A percentile compares a stretch with the other conserved stretches of the same genome.
These are phyloP conservation scores for Balanococcus diminutus DNA, from an alignment of 2,888 invertebrate species.

Conservation along the genomic window DNA sequence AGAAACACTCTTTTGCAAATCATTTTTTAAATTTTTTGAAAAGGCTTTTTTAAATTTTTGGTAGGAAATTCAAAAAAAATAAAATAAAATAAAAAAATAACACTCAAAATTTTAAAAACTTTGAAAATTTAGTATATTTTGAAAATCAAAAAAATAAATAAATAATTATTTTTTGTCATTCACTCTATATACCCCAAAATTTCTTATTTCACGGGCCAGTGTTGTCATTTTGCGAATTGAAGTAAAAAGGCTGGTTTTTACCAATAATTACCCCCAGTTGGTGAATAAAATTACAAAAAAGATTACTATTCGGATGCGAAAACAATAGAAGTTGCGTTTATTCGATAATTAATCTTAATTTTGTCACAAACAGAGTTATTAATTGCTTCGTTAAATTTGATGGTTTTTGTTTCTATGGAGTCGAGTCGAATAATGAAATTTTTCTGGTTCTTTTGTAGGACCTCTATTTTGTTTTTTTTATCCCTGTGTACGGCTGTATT, in stretches of 20 bases:
- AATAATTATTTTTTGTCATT: too few relatives aligned
- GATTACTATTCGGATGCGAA: neutral
- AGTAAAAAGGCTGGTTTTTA: neutral
- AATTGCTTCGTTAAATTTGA: neutral
- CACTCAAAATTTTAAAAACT: too few relatives aligned
- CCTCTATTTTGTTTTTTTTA: neutral
- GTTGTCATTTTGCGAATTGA: neutral
- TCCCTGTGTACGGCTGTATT: too few relatives aligned
- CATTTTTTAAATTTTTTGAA: too few relatives aligned
- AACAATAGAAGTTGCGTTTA: neutral
- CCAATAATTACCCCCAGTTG: neutral
- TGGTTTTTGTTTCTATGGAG: neutral
- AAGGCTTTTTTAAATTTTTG: too few relatives aligned
- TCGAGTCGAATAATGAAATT: neutral
- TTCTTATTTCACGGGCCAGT: neutral
- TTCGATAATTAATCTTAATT: slow-evolving; percentile 3
- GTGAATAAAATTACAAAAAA: neutral
- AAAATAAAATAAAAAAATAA: too few relatives aligned
- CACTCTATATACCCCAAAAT: too few relatives aligned
- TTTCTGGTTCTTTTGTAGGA: neutral
- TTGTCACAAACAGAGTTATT: neutral
- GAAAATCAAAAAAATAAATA: too few relatives aligned
- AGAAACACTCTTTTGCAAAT: too few relatives aligned
- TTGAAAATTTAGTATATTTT: too few relatives aligned
- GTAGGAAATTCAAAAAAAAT: too few relatives aligned